Conservation (phyloP, 2,797 vertebrate genomes). For the Enteromius viviparus region DNA sequence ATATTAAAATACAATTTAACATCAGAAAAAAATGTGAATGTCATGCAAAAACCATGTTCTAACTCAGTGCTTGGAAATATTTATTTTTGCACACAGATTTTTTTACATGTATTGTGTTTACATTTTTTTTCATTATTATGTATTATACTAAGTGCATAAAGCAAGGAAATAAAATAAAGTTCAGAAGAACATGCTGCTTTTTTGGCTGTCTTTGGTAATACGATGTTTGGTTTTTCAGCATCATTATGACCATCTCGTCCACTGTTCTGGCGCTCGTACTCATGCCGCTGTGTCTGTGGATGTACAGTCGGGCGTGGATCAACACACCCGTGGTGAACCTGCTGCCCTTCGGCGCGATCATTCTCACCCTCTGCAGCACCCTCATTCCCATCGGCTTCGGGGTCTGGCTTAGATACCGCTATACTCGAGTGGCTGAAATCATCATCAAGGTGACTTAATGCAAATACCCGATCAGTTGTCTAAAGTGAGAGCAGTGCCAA, state of each 20-base stretch:
- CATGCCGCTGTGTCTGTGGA: conserved; percentile 96
- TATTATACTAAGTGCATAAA: background rate
- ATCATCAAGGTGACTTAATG: conserved; percentile 86
- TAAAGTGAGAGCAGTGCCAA: background rate
- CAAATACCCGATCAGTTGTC: background rate
- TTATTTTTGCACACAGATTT: background rate
- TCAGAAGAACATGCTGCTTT: background rate
- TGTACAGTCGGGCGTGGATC: conserved; percentile 96
- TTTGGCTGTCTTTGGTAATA: background rate
- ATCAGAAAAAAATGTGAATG: background rate
- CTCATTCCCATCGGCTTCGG: conserved; percentile 93
- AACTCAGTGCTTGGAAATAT: background rate
- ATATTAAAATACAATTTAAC: background rate
- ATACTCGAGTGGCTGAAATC: conserved; percentile 84
- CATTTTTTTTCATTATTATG: background rate
- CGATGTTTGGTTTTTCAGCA: conserved; percentile 71
- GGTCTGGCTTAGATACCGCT: conserved; percentile 86
- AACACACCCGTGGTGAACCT: conserved; percentile 90
- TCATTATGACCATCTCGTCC: conserved; percentile 97
- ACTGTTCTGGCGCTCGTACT: conserved; percentile 90
- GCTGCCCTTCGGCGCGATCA: conserved; percentile 91
- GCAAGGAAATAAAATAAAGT: background rate
- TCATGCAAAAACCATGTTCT: background rate
- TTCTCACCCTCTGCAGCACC: conserved; percentile 92
- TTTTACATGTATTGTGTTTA: background rate